Evolutionary conservation across 2,888 invertebrate genomes (phyloP).

Genomic region (Erebia ligea): DNA sequence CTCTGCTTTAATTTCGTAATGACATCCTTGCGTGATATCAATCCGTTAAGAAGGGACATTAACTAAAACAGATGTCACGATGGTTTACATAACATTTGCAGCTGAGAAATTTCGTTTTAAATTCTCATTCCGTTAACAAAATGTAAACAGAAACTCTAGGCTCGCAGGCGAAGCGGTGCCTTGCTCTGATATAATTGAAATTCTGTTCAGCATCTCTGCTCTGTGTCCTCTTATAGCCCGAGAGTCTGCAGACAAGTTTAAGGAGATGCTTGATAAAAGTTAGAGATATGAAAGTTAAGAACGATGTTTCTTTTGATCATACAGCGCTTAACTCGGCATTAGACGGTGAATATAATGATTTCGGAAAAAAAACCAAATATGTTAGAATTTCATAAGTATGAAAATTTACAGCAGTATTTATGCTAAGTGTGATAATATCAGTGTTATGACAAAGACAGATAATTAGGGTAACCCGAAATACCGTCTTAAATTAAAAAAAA

Average conservation of each 20-base stretch:
- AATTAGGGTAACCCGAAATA: too few relatives aligned
- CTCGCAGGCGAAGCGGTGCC: slow-evolving; percentile 49
- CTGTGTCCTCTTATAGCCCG: slow-evolving; percentile 51
- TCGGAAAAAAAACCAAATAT: too few relatives aligned
- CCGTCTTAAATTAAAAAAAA: too few relatives aligned
- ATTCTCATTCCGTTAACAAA: slow-evolving; percentile 77
- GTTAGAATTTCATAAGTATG: too few relatives aligned
- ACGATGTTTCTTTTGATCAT: too few relatives aligned
- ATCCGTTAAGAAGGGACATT: slow-evolving; percentile 32
- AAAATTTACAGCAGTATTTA: too few relatives aligned
- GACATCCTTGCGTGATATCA: slow-evolving; percentile 30
- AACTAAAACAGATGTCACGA: slow-evolving; percentile 41
- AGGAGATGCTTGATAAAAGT: background rate
- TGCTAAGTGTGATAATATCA: too few relatives aligned
- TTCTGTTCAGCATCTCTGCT: slow-evolving; percentile 63
- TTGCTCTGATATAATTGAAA: slow-evolving; percentile 71
- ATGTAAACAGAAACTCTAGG: slow-evolving; percentile 71
- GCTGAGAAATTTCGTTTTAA: slow-evolving; percentile 73
- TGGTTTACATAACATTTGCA: slow-evolving; percentile 66
- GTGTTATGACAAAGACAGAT: too few relatives aligned
- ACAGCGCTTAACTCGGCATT: too few relatives aligned
- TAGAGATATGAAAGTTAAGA: background rate
- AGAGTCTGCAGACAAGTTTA: background rate
- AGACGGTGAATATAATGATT: too few relatives aligned
- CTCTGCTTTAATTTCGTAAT: slow-evolving; percentile 24